Evolutionary conservation across 2,888 invertebrate species (phyloP).

Genomic region (Cataglyphis rosenhaueri): DNA sequence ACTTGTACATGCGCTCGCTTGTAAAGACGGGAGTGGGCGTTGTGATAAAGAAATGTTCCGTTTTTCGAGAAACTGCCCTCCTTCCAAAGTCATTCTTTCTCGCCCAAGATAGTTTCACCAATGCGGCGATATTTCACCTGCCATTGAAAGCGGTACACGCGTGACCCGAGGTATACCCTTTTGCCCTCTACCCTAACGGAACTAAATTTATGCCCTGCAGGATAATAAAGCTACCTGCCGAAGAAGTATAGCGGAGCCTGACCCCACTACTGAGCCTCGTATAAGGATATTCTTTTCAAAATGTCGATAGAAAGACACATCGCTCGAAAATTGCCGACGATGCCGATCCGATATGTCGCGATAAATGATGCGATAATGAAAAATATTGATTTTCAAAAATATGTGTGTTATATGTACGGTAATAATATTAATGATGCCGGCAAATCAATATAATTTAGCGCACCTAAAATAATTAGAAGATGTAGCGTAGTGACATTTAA

Average conservation of each 20-base stretch:
- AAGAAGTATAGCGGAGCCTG: constrained; percentile 46
- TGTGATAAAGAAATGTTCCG: constrained; percentile 32
- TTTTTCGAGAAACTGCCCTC: constrained; percentile 35
- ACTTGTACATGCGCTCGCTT: constrained; percentile 17
- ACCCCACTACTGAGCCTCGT: constrained; percentile 29
- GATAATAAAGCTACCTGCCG: constrained; percentile 65
- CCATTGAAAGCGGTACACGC: constrained; percentile 36
- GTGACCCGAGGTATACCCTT: constrained; percentile 38
- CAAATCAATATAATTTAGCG: background rate
- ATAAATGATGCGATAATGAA: constrained; percentile 24
- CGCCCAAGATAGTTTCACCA: constrained; percentile 59
- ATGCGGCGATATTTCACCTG: constrained; percentile 48
- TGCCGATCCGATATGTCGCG: constrained; percentile 27
- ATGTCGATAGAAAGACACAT: constrained; percentile 49
- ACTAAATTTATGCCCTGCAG: constrained; percentile 63
- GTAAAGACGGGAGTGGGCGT: background rate
- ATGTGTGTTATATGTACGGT: no score
- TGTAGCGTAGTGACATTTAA: background rate
- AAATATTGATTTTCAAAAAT: background rate
- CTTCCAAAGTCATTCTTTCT: constrained; percentile 58
- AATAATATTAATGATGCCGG: background rate
- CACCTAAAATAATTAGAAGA: no score
- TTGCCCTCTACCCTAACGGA: constrained; percentile 11
- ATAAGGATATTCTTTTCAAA: constrained; percentile 33
- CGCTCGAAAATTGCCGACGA: constrained; percentile 47